These are phyloP conservation scores for Syngnathus scovelli DNA, from an alignment of 2,113 vertebrate species.

Conservation along the genomic window DNA sequence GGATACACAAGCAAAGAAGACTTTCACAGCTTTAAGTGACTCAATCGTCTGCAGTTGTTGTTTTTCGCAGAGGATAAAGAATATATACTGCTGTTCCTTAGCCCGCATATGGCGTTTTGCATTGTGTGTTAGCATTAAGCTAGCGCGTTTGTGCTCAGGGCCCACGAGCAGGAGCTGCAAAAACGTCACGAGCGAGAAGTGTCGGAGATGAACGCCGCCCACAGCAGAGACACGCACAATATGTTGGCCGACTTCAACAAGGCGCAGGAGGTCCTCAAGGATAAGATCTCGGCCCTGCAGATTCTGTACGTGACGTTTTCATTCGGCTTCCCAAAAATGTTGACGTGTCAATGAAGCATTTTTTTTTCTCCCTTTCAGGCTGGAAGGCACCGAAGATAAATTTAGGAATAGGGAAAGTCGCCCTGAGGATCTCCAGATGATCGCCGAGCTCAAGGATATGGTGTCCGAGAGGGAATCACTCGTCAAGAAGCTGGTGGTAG, in stretches of 20 bases:
- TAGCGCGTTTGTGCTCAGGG: conserved; percentile 66
- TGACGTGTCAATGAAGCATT: neutral
- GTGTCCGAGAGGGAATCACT: conserved; percentile 90
- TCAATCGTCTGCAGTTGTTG: too few relatives aligned
- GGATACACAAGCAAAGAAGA: too few relatives aligned
- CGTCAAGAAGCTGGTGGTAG: conserved; percentile 98
- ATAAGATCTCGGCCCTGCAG: conserved; percentile 97
- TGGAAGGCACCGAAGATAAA: conserved; percentile 96
- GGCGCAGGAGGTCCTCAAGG: conserved; percentile 95
- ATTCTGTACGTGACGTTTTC: conserved; percentile 76
- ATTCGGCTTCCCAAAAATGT: neutral
- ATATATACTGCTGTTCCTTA: too few relatives aligned
- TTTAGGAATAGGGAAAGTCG: conserved; percentile 93
- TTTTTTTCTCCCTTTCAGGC: conserved; percentile 63
- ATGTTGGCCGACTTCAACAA: conserved; percentile 99
- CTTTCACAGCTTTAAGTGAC: too few relatives aligned
- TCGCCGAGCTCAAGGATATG: conserved; percentile 93
- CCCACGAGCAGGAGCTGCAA: conserved; percentile 92
- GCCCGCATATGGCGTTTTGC: too few relatives aligned
- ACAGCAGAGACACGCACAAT: conserved; percentile 93
- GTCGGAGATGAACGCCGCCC: conserved; percentile 81
- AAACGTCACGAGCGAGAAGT: conserved; percentile 92
- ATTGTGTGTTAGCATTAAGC: neutral
- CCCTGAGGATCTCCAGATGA: conserved; percentile 90
- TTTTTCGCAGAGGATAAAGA: too few relatives aligned